Percentiles rank a stretch among this genome's conserved stretches.
phyloP scores from a whole-genome alignment of 2,888 invertebrate genomes.

The Ommatoiulus sabulosus region DNA sequence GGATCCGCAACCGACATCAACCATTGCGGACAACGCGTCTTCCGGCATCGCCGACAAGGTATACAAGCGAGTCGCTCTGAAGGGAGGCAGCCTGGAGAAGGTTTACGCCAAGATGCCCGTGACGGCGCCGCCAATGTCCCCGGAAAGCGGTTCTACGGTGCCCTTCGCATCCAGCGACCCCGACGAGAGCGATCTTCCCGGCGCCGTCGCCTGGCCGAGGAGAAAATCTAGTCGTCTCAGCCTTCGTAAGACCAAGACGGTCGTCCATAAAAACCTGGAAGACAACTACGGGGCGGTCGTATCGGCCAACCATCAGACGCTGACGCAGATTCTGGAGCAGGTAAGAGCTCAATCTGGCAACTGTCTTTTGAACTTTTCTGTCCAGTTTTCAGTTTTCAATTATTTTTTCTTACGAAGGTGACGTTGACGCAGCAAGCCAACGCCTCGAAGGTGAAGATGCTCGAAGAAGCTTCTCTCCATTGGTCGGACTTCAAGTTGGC shows the following conservation, averaged over 20 bases:
- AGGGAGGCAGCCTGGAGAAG: slow-evolving; percentile 49
- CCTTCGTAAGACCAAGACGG: slow-evolving; percentile 82
- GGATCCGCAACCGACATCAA: too few relatives aligned
- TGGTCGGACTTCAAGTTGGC: slow-evolving; percentile 79
- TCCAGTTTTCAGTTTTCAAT: not conserved
- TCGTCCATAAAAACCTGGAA: slow-evolving; percentile 86
- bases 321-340: slow-evolving; percentile 89
- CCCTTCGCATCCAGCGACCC: slow-evolving; percentile 66
- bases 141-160: slow-evolving; percentile 67
- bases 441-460: slow-evolving; percentile 76
- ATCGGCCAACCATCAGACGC: slow-evolving; percentile 88
- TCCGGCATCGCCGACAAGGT: not conserved
- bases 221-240: slow-evolving; percentile 71
- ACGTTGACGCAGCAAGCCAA: slow-evolving; percentile 70
- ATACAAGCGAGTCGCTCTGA: slow-evolving; percentile 48
- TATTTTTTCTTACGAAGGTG: slow-evolving; percentile 26
- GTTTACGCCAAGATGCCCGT: slow-evolving; percentile 53
- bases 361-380: not conserved
- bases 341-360: slow-evolving; percentile 69
- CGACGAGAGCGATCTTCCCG: slow-evolving; percentile 24
- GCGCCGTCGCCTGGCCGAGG: slow-evolving; percentile 53
- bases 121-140: slow-evolving; percentile 55
- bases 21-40: not conserved
- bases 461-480: slow-evolving; percentile 79
- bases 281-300: slow-evolving; percentile 92